Conservation (phyloP, 1,140 invertebrate species). For the Pissodes strobi region DNA sequence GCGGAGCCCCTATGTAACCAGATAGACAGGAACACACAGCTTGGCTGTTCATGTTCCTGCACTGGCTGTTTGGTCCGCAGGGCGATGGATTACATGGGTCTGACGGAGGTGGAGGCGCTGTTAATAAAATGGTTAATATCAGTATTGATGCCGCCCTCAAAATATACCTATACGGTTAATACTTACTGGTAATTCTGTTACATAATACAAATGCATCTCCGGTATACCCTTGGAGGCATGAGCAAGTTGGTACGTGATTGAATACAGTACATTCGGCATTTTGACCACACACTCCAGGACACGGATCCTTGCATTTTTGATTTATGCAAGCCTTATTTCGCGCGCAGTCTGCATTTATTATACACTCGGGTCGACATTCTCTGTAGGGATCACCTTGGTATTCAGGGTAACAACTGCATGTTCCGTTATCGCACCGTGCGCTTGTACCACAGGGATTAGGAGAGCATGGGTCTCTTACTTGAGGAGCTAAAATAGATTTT, state of each 20-base stretch:
- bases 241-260: slow-evolving; percentile 74
- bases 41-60: slow-evolving; percentile 69
- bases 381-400: slow-evolving; percentile 70
- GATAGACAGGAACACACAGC: slow-evolving; percentile 76
- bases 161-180: not conserved
- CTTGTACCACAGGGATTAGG: slow-evolving; percentile 66
- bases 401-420: slow-evolving; percentile 69
- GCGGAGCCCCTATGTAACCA: slow-evolving; percentile 73
- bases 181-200: slow-evolving; percentile 44
- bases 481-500: slow-evolving; percentile 23
- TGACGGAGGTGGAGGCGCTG: slow-evolving; percentile 37
- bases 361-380: slow-evolving; percentile 73
- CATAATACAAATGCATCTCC: slow-evolving; percentile 74
- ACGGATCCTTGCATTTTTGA: slow-evolving; percentile 75
- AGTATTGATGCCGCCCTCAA: not conserved
- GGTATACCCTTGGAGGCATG: slow-evolving; percentile 66
- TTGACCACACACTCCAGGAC: slow-evolving; percentile 73
- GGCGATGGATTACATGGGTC: slow-evolving; percentile 74
- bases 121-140: not conserved
- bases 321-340: slow-evolving; percentile 68
- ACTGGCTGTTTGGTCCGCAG: slow-evolving; percentile 79
- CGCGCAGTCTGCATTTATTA: slow-evolving; percentile 69
- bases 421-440: slow-evolving; percentile 61
- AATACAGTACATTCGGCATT: slow-evolving; percentile 71
- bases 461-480: slow-evolving; percentile 61